These are phyloP conservation scores for Myopa testacea DNA, from an alignment of 2,888 invertebrate genomes.

Conservation along the genomic window DNA sequence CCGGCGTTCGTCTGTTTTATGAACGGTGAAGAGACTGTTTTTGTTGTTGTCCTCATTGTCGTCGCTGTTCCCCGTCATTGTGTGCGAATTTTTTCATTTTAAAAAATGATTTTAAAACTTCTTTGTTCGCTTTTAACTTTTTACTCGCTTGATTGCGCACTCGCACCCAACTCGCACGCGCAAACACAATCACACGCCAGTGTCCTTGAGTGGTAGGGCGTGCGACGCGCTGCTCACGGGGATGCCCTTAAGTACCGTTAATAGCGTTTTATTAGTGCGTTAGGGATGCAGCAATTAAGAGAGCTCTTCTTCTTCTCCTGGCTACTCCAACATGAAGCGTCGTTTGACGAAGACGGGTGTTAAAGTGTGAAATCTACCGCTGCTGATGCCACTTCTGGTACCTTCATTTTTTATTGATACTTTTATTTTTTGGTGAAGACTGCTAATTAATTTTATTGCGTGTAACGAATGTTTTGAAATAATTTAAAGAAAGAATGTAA, in stretches of 20 bases:
- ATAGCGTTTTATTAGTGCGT: slow-evolving; percentile 35
- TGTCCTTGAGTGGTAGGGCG: slow-evolving; percentile 33
- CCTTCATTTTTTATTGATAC: neutral
- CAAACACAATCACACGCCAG: neutral
- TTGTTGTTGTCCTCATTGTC: neutral
- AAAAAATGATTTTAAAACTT: slow-evolving; percentile 30
- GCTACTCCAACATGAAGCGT: neutral
- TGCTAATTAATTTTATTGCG: slow-evolving; percentile 50
- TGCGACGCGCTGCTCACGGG: slow-evolving; percentile 19
- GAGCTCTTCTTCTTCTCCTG: neutral
- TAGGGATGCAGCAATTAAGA: slow-evolving; percentile 23
- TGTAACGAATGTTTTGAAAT: slow-evolving; percentile 43
- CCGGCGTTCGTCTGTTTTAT: neutral
- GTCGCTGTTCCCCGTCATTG: slow-evolving; percentile 4
- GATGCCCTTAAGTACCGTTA: slow-evolving; percentile 35
- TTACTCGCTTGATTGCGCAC: slow-evolving; percentile 44
- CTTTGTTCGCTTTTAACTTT: slow-evolving; percentile 33
- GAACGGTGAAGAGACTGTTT: neutral
- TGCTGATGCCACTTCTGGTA: too few species aligned
- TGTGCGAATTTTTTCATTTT: slow-evolving; percentile 43
- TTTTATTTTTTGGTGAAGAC: slow-evolving; percentile 15
- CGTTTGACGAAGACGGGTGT: too few species aligned
- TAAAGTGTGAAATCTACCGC: too few species aligned
- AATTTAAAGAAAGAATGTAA: neutral
- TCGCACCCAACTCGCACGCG: slow-evolving; percentile 24